Evolutionary conservation across 2,113 vertebrate genomes (phyloP).

Genomic region (Gasterosteus aculeatus): DNA sequence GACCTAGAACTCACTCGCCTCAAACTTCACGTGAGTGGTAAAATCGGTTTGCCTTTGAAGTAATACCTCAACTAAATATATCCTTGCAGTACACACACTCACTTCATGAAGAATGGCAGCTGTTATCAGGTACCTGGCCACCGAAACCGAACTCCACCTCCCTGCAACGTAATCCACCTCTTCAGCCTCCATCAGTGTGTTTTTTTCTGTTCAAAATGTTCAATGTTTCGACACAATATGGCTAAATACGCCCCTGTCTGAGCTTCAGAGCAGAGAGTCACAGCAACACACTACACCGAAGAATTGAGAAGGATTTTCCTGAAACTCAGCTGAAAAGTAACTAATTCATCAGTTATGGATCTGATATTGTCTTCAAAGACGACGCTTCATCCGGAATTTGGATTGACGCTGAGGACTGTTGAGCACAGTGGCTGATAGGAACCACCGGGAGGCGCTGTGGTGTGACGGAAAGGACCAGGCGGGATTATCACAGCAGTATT

Average conservation of each 20-base stretch:
- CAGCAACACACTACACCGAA: neutral
- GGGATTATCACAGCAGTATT: slow-evolving; percentile 28
- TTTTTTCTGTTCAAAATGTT: neutral
- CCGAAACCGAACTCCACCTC: neutral
- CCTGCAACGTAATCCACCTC: neutral
- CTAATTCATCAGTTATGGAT: neutral
- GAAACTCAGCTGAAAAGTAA: neutral
- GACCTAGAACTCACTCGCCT: neutral
- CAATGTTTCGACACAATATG: neutral
- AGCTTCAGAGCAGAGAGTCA: neutral
- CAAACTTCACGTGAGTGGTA: slow-evolving; percentile 3
- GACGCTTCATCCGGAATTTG: neutral
- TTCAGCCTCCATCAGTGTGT: neutral
- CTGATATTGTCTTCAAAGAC: neutral
- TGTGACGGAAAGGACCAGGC: slow-evolving; percentile 21
- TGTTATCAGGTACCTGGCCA: neutral
- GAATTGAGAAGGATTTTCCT: neutral
- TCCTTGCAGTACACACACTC: slow-evolving; percentile 5
- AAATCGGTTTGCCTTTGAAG: slow-evolving; percentile 7
- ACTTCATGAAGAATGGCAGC: slow-evolving; percentile 15
- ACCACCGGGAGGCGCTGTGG: slow-evolving; percentile 65
- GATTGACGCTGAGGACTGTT: neutral
- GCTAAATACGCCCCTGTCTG: neutral
- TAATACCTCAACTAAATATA: neutral
- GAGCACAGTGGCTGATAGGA: slow-evolving; percentile 34